Evolutionary conservation across 53 echinoderm and acorn worm species (phyloP), one percentile per base, ranked within the genome.

Genomic region (Echinometra lucunter): DNA sequence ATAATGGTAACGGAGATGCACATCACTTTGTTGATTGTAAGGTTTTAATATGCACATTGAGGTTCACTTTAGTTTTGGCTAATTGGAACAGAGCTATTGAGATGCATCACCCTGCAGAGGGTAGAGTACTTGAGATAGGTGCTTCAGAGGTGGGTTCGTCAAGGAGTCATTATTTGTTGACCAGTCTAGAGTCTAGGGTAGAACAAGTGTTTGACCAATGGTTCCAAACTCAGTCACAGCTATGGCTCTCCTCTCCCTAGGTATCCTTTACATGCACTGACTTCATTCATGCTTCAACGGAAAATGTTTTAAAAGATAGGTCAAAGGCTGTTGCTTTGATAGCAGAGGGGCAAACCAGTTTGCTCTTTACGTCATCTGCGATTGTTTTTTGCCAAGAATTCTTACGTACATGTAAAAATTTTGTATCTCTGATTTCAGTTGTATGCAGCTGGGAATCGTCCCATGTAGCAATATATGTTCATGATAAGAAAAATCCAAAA

Each of bases 151-250:
- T 78, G 78, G 78, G 38, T 37, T 32, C 30, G 90, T 90, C 90
- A 90, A 90, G 90, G 21, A 32, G 90, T 90, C 90, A 34, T 27
- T 63, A 8, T 45, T 18, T 63, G 57, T 90, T 57, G 57, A 90
- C 57, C 90, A 15, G 63, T 58, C 58, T 85, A 85, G 47, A 28
- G 85, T 85, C 58, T 34, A 37, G 90, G 28, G 25, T 30, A 25
- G 35, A 90, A 63, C 49, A 58, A 90, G 63, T 90, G 90, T 90
- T 90, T 90, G 90, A 42, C 88, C 53, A 88, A 57, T 78, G 49
- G 85, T 28, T 27, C 47, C 5, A 49, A 85, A 85, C 47, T 47
- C 49, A 85, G 49, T 85, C 85, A 85, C 19, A 23, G 40, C 23
- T 44, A 5, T 23, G 44, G 25, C 53, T 47, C 12, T n/a, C 30